Percentiles rank a stretch among this genome's conserved stretches.
phyloP scores from a whole-genome alignment of 1,140 invertebrate genomes.

The Megalonaias nervosa region DNA sequence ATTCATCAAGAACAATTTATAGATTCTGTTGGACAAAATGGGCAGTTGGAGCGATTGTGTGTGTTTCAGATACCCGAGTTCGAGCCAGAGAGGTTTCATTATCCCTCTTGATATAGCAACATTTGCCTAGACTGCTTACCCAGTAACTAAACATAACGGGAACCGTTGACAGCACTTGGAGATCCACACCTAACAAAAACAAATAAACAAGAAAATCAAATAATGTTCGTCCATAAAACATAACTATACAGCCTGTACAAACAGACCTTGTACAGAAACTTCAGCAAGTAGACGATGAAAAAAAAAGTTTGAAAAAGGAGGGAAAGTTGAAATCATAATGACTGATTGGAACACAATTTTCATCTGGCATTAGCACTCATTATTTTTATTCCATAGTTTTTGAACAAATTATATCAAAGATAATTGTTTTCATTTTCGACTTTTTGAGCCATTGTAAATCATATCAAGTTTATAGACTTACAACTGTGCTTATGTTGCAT shows the following conservation, averaged over 20 bases:
- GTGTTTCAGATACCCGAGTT: too few relatives aligned
- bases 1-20: too few relatives aligned
- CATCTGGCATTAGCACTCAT: background rate
- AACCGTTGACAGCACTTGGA: constrained; percentile 79
- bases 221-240: background rate
- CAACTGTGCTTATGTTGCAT: too few relatives aligned
- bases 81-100: too few relatives aligned
- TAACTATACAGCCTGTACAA: background rate
- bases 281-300: background rate
- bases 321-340: background rate
- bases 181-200: constrained; percentile 70
- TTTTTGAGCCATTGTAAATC: too few relatives aligned
- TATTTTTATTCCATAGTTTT: background rate
- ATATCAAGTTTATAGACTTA: too few relatives aligned
- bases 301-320: background rate
- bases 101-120: too few relatives aligned
- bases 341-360: background rate
- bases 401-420: background rate
- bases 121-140: constrained; percentile 62
- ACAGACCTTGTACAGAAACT: background rate
- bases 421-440: too few relatives aligned
- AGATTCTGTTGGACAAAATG: too few relatives aligned
- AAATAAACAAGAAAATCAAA: constrained; percentile 4
- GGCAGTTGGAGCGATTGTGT: too few relatives aligned
- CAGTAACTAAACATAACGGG: constrained; percentile 81